Base-by-base conservation (phyloP, 2,797 vertebrate genomes). In the Typhlichthys eigenmanni region DNA sequence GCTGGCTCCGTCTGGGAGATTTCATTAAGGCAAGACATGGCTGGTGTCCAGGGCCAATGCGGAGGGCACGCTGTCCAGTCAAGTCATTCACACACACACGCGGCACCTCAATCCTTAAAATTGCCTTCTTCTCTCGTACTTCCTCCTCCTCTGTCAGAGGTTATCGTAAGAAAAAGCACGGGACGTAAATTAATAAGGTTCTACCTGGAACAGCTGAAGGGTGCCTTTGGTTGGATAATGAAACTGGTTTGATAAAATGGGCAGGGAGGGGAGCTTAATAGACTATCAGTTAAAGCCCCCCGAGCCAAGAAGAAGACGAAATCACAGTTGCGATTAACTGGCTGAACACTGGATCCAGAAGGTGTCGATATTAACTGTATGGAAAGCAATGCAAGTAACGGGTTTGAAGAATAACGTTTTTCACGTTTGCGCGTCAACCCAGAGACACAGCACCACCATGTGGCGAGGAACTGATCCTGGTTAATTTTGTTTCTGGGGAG, bases 401-500 rank as follows among this genome's bases (percentile, higher is more conserved):
- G 24, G 4, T 29, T 29, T 29, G 24, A 29, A 29, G 24, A 29
- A 38, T 8, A 43, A 43, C 38, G 7, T 43, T 43, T 43, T 43
- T 9, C 38, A 43, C 9, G 38, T 29, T 29, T 29, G 24, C 9
- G 38, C 8, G 38, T 43, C 38, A 9, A 43, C 38, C 10, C 78
- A 82, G 86, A 68, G 59, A 55, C 75, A 87, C 80, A 91, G 87
- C 78, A 53, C 84, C 86, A 55, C 78, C 89, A 72, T 70, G 88
- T 88, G 90, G 85, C 47, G 0, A 9, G 11, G 1, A 0, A 0
- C 5, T 1, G 1, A 7, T 11, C 73, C 73, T 0, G 0, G 47
- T 5, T 52, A 13, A 48, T 16, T 51, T 13, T 9, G 5, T 46
- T 13, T 7, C 1, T 3, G 49, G 32, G 34, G 57, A 49, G 52